These are phyloP conservation scores for Cheilosia pagana DNA, from an alignment of 2,888 invertebrate genomes.

Conservation along the genomic window DNA sequence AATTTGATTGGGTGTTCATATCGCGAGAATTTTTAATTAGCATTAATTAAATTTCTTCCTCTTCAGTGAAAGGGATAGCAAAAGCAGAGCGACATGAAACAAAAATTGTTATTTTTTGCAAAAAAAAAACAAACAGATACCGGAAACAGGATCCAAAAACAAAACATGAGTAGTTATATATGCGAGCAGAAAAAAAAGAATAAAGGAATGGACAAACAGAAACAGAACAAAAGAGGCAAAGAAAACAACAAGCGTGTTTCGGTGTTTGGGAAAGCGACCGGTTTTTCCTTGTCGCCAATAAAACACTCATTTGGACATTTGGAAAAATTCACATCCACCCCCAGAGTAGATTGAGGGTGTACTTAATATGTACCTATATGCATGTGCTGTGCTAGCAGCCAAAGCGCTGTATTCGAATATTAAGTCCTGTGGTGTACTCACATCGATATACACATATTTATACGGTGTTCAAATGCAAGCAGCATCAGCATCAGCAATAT, in stretches of 20 bases:
- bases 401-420: conserved; percentile 17
- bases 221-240: conserved; percentile 2
- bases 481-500: conserved; percentile 12
- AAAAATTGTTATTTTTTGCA: conserved; percentile 13
- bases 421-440: conserved; percentile 33
- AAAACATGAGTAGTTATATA: conserved; percentile 38
- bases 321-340: conserved; percentile 72
- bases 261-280: conserved; percentile 38
- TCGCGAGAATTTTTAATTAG: conserved; percentile 73
- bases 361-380: neutral
- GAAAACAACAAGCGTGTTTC: conserved; percentile 45
- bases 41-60: conserved; percentile 65
- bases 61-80: conserved; percentile 18
- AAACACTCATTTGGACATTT: conserved; percentile 75
- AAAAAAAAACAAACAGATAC: conserved; percentile 20
- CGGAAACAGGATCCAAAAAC: conserved; percentile 51
- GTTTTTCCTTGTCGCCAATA: conserved; percentile 68
- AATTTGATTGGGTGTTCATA: conserved; percentile 71
- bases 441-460: conserved; percentile 4
- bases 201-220: conserved; percentile 6
- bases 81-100: conserved; percentile 5
- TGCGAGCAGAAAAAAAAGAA: conserved; percentile 12
- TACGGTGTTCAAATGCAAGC: conserved; percentile 29
- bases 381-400: conserved; percentile 14
- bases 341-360: conserved; percentile 3